Base-by-base conservation (phyloP, 2,797 vertebrate genomes). In the Garrulus glandarius region DNA sequence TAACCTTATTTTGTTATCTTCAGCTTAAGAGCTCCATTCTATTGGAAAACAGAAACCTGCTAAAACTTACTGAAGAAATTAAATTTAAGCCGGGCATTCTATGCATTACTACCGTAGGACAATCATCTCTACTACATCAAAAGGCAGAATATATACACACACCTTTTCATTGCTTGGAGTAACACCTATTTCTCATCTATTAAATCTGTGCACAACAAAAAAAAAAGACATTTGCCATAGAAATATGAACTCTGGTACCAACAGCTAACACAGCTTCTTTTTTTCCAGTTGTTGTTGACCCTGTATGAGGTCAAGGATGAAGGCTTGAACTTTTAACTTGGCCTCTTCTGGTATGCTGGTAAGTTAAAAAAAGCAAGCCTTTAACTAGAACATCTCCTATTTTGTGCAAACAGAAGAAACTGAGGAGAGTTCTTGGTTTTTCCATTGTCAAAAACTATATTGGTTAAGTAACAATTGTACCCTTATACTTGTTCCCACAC, bases 301-400 rank as follows among this genome's bases (percentile, higher is more conserved):
- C 23, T 23, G 1, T 13, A 5, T 7, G 30, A 39, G 39, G 39
- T 39, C 39, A 39, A 39, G 39, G 39, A 39, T 80, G 37, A 81
- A 92, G 24, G 26, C 34, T 52, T 13, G 2, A 59, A 37, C 60
- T 83, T 74, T 32, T 57, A 55, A 69, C 32, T 30, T 37, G 15
- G 10, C 7, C 11, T 12, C 17, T 82, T 61, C 4, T 34, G 17
- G n/a, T 30, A 43, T 3, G 16, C 7, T 44, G 13, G 0, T 12
- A 65, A 82, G 22, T 75, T 47, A 20, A 52, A 67, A 80, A 75
- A 69, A n/a, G 1, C 10, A 76, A 29, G 26, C 27, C 32, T n/a
- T 37, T 68, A 81, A 60, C 22, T 47, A 32, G 17, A 52, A 0
- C 34, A 77, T 23, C n/a, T 69, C 59, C 44, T 47, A 26, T 34